Conservation (phyloP, 2,797 vertebrate species). For the Brachyrhaphis roseni region DNA sequence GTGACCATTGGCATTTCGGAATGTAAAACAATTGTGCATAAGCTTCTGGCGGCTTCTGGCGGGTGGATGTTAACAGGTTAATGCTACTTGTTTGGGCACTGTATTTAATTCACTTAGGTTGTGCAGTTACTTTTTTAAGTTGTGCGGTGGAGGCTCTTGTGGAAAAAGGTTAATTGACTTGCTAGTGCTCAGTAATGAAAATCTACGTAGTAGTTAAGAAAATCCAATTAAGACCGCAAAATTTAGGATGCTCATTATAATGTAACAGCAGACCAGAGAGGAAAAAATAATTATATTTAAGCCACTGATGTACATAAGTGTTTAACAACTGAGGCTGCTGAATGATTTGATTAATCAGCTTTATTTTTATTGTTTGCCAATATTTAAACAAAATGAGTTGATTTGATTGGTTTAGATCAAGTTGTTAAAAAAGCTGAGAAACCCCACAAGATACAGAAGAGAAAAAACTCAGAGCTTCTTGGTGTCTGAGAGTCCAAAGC, state of each 20-base stretch:
- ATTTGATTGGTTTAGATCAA: conserved; percentile 1
- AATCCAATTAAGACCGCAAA: neutral
- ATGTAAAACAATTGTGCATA: too few relatives aligned
- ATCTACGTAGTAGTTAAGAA: neutral
- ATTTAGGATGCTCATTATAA: conserved; percentile 1
- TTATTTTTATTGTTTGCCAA: neutral
- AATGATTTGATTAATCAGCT: conserved; percentile 7
- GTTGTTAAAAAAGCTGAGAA: neutral
- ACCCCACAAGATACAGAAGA: conserved; percentile 2
- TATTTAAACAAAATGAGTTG: neutral
- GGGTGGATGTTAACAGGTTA: too few relatives aligned
- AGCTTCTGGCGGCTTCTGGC: too few relatives aligned
- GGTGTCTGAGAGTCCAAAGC: neutral
- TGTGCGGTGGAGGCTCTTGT: neutral
- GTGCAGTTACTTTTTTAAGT: neutral
- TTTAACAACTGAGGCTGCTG: too few relatives aligned
- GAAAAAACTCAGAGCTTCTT: neutral
- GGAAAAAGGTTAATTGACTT: neutral
- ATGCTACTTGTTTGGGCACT: neutral
- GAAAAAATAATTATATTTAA: neutral
- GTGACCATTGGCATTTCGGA: too few relatives aligned
- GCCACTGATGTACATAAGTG: neutral
- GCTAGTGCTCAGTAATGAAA: neutral
- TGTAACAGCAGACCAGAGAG: neutral
- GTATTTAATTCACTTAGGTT: neutral